phyloP scores from a whole-genome alignment of 2,113 vertebrate genomes.

The Melanotaenia duboulayi region DNA sequence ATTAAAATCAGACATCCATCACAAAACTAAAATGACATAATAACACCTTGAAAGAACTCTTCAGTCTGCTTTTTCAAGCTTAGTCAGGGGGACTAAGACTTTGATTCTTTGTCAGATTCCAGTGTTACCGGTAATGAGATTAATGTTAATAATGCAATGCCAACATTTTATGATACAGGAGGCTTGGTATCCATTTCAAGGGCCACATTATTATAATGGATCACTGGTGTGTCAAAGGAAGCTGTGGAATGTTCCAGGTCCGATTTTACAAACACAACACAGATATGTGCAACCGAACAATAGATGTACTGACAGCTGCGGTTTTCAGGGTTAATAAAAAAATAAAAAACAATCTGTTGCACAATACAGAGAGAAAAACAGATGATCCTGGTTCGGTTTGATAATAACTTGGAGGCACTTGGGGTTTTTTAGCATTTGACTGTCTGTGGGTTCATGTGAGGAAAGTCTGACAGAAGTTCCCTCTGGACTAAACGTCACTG shows the following conservation, averaged over 20 bases:
- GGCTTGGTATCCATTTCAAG: constrained; percentile 68
- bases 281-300: constrained; percentile 26
- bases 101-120: constrained; percentile 71
- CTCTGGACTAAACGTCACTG: background rate
- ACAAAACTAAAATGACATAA: constrained; percentile 52
- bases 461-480: background rate
- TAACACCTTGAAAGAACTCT: constrained; percentile 39
- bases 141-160: constrained; percentile 60
- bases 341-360: constrained; percentile 35
- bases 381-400: constrained; percentile 4
- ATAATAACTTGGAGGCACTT: background rate
- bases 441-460: constrained; percentile 1
- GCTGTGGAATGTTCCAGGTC: constrained; percentile 54
- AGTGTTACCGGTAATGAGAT: constrained; percentile 57
- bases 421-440: constrained; percentile 4
- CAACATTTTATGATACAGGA: constrained; percentile 46
- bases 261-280: constrained; percentile 46
- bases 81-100: constrained; percentile 40
- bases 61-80: constrained; percentile 45
- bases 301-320: constrained; percentile 22
- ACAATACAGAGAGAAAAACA: constrained; percentile 15
- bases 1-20: constrained; percentile 50
- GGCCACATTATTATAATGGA: constrained; percentile 45
- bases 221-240: constrained; percentile 57
- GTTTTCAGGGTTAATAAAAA: constrained; percentile 2